These are phyloP conservation scores for Oligia latruncula DNA, from an alignment of 2,888 invertebrate genomes.

Conservation along the genomic window DNA sequence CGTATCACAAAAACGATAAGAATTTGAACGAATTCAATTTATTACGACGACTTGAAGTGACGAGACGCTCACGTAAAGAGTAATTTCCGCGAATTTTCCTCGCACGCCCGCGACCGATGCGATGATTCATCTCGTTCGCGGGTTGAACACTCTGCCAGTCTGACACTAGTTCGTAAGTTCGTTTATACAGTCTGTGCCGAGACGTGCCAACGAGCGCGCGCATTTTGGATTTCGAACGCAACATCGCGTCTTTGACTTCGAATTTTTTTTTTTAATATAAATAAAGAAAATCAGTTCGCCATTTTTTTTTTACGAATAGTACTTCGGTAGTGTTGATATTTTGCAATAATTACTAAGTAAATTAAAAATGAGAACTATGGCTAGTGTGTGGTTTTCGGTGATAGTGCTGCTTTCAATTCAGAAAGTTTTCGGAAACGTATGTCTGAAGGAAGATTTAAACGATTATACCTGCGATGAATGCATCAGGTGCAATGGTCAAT, in stretches of 20 bases:
- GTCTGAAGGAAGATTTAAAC: constrained; percentile 57
- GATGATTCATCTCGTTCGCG: constrained; percentile 82
- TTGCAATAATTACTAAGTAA: constrained; percentile 6
- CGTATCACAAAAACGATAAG: constrained; percentile 22
- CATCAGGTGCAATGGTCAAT: constrained; percentile 79
- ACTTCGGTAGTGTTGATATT: constrained; percentile 18
- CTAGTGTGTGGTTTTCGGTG: constrained; percentile 78
- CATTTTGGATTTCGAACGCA: constrained; percentile 73
- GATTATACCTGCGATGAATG: constrained; percentile 80
- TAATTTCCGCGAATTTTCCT: constrained; percentile 83
- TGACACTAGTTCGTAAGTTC: constrained; percentile 49
- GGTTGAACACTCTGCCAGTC: constrained; percentile 65
- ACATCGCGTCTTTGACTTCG: constrained; percentile 56
- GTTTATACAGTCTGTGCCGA: constrained; percentile 69
- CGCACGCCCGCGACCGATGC: constrained; percentile 45
- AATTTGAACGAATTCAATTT: constrained; percentile 39
- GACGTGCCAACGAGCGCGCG: constrained; percentile 73
- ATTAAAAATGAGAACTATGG: constrained; percentile 72
- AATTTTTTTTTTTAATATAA: constrained; percentile 32
- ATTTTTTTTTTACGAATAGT: constrained; percentile 14
- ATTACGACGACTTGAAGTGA: constrained; percentile 40
- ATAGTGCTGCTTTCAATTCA: constrained; percentile 76
- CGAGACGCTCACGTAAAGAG: constrained; percentile 54
- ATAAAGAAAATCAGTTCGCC: constrained; percentile 11
- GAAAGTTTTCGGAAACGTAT: constrained; percentile 75